Conservation (phyloP, 2,888 invertebrate genomes). For the Spisula subtruncata region DNA sequence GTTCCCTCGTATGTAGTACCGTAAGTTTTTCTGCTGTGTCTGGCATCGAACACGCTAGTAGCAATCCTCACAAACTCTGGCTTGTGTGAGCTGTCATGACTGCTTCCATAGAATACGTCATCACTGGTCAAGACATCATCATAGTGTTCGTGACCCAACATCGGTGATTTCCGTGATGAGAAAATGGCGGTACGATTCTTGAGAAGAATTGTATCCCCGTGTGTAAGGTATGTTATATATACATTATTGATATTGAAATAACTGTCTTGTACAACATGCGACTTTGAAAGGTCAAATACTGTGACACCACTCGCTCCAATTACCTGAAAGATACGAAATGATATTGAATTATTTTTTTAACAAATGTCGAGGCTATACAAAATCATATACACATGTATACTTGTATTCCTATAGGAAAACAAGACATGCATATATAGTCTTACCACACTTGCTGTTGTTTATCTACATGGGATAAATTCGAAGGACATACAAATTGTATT, state of each 20-base stretch:
- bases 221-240: slow-evolving; percentile 74
- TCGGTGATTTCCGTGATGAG: slow-evolving; percentile 64
- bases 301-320: slow-evolving; percentile 75
- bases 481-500: too few species aligned
- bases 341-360: background rate
- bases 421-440: too few species aligned
- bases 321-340: slow-evolving; percentile 67
- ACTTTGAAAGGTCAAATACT: slow-evolving; percentile 71
- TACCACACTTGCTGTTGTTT: too few species aligned
- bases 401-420: too few species aligned
- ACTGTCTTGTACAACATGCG: slow-evolving; percentile 40
- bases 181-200: slow-evolving; percentile 68
- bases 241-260: slow-evolving; percentile 73
- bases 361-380: too few species aligned
- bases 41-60: slow-evolving; percentile 76
- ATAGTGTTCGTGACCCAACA: slow-evolving; percentile 74
- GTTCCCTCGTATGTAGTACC: slow-evolving; percentile 72
- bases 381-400: too few species aligned
- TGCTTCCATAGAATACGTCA: slow-evolving; percentile 75
- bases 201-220: slow-evolving; percentile 75
- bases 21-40: slow-evolving; percentile 62
- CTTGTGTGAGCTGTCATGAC: slow-evolving; percentile 51
- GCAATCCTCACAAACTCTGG: slow-evolving; percentile 77
- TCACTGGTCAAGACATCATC: slow-evolving; percentile 70
- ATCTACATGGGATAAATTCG: too few species aligned